Base-by-base conservation (phyloP, 1,140 invertebrate species). In the Halictus rubicundus region DNA sequence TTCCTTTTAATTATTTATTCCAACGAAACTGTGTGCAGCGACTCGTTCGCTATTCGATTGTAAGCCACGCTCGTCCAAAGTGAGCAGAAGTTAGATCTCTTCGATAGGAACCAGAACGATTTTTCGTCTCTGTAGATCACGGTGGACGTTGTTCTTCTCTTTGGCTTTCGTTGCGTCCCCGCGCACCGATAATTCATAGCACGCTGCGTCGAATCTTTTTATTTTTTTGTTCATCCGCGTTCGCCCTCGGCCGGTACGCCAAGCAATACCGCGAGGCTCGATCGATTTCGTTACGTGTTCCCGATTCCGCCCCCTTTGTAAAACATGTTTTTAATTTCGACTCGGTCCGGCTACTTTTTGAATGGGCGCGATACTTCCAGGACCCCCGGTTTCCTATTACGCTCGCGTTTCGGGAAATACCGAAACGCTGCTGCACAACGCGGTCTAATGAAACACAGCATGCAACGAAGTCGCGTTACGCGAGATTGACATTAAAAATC, bases 261-360 rank as follows among this genome's bases (percentile, higher is more conserved):
- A 9, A 3, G 25, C 54, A n/a, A n/a, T 23, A 57, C 19, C 19
- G 14, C 61, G 32, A 32, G 32, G 8, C 9, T 37, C 21, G 63
- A 6, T 16, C 23, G n/a, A 16, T 69, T 78, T 78, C 16, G 42
- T 78, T 78, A 71, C 75, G 70, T 32, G 32, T 63, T 71, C 52
- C 52, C 70, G 42, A 71, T 71, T 63, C 59, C 25, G 14, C n/a
- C 8, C 6, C 49, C 5, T 12, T 23, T 14, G 65, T 39, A 19
- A 25, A 16, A 21, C 23, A 46, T 25, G 61, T 59, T 78, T 70
- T 63, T 70, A 61, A 61, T 78, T n/a, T 32, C 42, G 23, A 69
- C 49, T 69, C 21, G 54, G 21, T 23, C 16, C 19, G 27, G 16
- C 49, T 49, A 14, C 54, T 60, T 46, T 46, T 46, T 52, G 49